Evolutionary conservation across 1,140 invertebrate species (phyloP), one percentile per base, ranked within the genome.

Genomic region (Drosophila prosaltans): DNA sequence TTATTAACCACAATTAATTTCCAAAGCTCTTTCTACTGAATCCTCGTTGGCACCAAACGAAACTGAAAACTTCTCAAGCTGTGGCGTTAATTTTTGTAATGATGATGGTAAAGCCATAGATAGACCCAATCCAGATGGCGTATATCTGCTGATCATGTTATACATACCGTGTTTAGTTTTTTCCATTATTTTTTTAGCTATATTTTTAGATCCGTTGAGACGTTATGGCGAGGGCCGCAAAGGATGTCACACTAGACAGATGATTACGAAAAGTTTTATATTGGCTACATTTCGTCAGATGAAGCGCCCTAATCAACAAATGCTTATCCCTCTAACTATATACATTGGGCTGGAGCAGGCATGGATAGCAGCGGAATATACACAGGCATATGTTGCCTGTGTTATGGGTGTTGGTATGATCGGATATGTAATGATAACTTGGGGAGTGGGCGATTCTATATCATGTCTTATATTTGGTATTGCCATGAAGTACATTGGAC

Each of bases 271-370:
- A 36, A 16, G 16, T 2, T 30, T 58, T 21, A 11, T 66, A 28
- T 9, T 45, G 10, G 65, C 65, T 1, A 66, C 65, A 36, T 30
- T 66, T 8, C 65, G 40, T 1, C 65, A 66, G 6, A 45, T 66
- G 65, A 26, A 41, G 24, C 65, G 65, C 2, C 30, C 54, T 11
- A 66, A 66, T 58, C 65, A 66, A 43, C 40, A 41, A 39, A n/a
- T 66, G 36, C 65, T 66, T 11, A 66, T 66, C 16, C 65, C 65
- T 2, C 36, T 66, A 8, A 66, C 65, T 9, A 58, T 66, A 10
- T 66, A 21, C 24, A 66, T 66, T 10, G 65, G 65, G 8, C 48
- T 65, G 36, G 64, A 65, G n/a, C 64, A 65, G 30, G 64, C 64
- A 30, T 65, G 51, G 48, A 55, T 65, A 51, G 64, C 64, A 1